Base-by-base conservation (phyloP, 2,888 invertebrate genomes). In the Lochmaea capreae region DNA sequence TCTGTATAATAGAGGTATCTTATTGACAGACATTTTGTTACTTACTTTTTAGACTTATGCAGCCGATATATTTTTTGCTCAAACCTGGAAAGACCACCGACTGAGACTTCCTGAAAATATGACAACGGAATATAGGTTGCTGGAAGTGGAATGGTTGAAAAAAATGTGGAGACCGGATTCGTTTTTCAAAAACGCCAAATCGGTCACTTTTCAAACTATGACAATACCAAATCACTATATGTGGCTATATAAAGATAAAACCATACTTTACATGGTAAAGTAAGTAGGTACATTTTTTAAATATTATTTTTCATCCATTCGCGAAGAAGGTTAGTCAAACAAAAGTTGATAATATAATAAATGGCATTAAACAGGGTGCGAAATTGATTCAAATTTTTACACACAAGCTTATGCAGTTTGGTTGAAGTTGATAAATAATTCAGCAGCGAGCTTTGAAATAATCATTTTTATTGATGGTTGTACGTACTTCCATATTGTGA, bases 91-190 rank as follows among this genome's bases (percentile, higher is more conserved):
- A 85, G 97, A 97, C 86, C 94, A 95, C 86, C 91, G 97, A 9
- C 88, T 97, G 39, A 89, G 95, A 72, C 88, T 96, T 76, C 96
- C 96, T 0, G 96, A 96, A 87, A 96, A 96, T 81, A 96, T 97
- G 96, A 96, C 96, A 0, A 93, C 95, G 2, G 96, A 96, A 86
- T 97, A 97, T 88, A 92, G 93, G 83, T 88, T 96, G 67, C 88
- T 96, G 42, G 96, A 96, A 87, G 95, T 96, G 4, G 95, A 95
- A 84, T 96, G 96, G 96, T 87, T 96, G 80, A 96, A 96, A 84
- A 94, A 95, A 84, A 95, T 97, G 93, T 97, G 97, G 97, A 89
- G 96, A 65, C 97, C 97, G 0, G 97, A 97, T 88, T 96, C 96
- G 8, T 97, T 96, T 88, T 96, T 97, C 89, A 96, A 96, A 88